Evolutionary conservation across 2,888 invertebrate genomes (phyloP), one percentile per base, ranked within the genome.

Genomic region (Brassicogethes aeneus): DNA sequence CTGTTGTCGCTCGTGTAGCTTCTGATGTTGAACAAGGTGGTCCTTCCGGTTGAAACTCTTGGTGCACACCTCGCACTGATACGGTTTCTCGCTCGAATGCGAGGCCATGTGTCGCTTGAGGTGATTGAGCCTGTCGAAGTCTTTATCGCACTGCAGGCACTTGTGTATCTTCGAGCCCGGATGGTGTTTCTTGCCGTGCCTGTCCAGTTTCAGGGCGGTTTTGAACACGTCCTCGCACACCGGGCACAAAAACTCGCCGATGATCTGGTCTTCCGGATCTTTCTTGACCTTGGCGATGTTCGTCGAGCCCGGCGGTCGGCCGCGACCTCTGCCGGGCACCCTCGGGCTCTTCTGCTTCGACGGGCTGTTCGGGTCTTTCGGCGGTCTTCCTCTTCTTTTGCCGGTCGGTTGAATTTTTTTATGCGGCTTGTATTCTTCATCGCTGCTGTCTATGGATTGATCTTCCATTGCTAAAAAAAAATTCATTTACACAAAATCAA

Each of bases 71-170:
- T 57, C 60, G 46, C 73, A 73, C 16, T 57, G 51, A 47, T 59
- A 69, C 16, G 66, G 65, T 46, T 69, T 68, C n/a, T 57, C 52
- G 34, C 57, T 54, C 2, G 64, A 63, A 54, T 75, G 75, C 1
- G 70, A 65, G 2, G 62, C 55, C 57, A 71, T 58, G 51, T 75
- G 75, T 2, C 74, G 61, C 40, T 65, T 64, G 34, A 74, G 51
- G 51, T 73, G 71, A 45, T 70, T 69, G 1, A 64, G 58, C 1
- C 73, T 60, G 2, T 66, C 60, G 52, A 74, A 75, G 12, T 62
- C 59, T 45, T 71, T 70, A 8, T 62, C 58, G 48, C 75, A 75
- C 2, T 66, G 50, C 31, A 54, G 55, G 51, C 74, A 74, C 34
- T 59, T 56, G 52, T 66, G 60, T 14, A 57, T 49, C 47, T 58